phyloP scores from a whole-genome alignment of 2,888 invertebrate species.

The Dugesia japonica region DNA sequence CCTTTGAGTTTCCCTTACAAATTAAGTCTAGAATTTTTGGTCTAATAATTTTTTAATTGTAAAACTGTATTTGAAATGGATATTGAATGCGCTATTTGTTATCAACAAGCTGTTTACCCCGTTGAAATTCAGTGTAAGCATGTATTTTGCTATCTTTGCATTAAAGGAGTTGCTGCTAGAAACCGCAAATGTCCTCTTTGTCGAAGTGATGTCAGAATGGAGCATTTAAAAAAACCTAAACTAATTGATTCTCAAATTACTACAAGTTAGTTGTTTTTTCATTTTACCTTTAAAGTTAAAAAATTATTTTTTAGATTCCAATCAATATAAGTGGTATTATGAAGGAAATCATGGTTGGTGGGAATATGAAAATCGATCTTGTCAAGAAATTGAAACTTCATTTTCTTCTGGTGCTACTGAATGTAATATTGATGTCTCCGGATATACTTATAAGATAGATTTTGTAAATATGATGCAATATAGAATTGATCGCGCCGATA shows the following conservation, averaged over 20 bases:
- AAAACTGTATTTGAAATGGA: background rate
- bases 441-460: constrained; percentile 12
- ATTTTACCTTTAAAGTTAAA: no score
- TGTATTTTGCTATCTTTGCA: constrained; percentile 81
- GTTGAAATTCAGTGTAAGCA: constrained; percentile 80
- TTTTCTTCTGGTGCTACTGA: background rate
- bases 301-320: background rate
- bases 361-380: constrained; percentile 20
- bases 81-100: constrained; percentile 72
- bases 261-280: background rate
- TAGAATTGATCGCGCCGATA: background rate
- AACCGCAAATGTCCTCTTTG: constrained; percentile 73
- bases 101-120: constrained; percentile 77
- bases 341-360: constrained; percentile 23
- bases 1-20: no score
- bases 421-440: background rate
- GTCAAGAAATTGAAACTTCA: background rate
- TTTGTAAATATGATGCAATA: constrained; percentile 10
- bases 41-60: no score
- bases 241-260: constrained; percentile 51
- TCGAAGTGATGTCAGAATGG: constrained; percentile 66
- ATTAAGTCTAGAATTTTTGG: no score
- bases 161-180: constrained; percentile 72
- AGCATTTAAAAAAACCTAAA: constrained; percentile 69
- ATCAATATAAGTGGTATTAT: constrained; percentile 22